Evolutionary conservation across 2,888 invertebrate species (phyloP), one percentile per base, ranked within the genome.

Genomic region (Nomada fabriciana): DNA sequence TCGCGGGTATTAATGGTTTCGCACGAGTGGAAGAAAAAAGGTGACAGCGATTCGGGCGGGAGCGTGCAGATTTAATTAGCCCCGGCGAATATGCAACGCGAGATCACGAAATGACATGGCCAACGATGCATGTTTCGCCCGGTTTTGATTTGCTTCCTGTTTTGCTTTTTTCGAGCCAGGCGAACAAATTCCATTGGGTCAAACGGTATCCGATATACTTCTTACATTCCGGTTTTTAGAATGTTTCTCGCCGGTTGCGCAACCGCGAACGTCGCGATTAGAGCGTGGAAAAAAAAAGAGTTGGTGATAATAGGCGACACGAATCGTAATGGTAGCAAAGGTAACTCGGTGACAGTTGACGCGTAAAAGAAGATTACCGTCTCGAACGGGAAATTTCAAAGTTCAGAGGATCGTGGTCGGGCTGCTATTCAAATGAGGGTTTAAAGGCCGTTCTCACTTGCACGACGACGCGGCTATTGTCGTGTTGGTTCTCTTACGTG

Each of bases 341-440:
- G 29, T 29, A 67, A 74, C 15, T 5, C 60, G 23, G n/a, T 36
- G 50, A 57, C 50, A 47, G 43, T 3, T 9, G 15, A 20, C n/a
- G 7, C 2, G 50, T 18, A 25, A 55, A 73, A 78, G 73, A 43
- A 59, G 18, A 72, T 42, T 63, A 9, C 1, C 52, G 52, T 57
- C n/a, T 20, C 43, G 25, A 18, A 42, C 23, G 60, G 20, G 68
- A 61, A 78, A 69, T 77, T n/a, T 85, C 77, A 78, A 87, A 81
- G 85, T 86, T 77, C 79, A 57, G 42, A 29, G 60, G 36, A 61
- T 73, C 70, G 65, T 60, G 25, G 76, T 43, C 72, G 29, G 25
- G 2, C 76, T 2, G 55, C 83, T 78, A 85, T 87, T 85, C 60
- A 87, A 87, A 87, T 85, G 61, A 85, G 71, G 52, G 83, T 74